A percentile compares a stretch with the other conserved stretches of the same genome.
phyloP scores from a whole-genome alignment of 2,113 vertebrate genomes.

The Bos taurus region ARS-UCD2.0 NC_037329.1:123657501-123658000 shows the following conservation, averaged over 20 bases:
- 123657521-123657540: background rate
- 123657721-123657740: background rate
- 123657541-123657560: background rate
- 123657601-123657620: background rate
- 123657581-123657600: background rate
- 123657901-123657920: conserved; percentile 14
- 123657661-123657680: background rate
- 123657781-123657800: conserved; percentile 69
- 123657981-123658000: conserved; percentile 15
- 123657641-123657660: background rate
- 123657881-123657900: background rate
- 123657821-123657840: conserved; percentile 68
- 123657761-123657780: conserved; percentile 66
- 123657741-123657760: conserved; percentile 71
- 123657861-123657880: conserved; percentile 40
- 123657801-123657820: conserved; percentile 54
- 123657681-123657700: background rate
- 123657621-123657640: background rate
- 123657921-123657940: background rate
- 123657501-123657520: background rate
- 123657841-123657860: conserved; percentile 68
- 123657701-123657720: background rate
- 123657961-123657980: background rate
- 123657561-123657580: rapidly evolving
- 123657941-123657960: background rate